Base-by-base conservation (phyloP, 2,888 invertebrate genomes). In the Eurois occulta region DNA sequence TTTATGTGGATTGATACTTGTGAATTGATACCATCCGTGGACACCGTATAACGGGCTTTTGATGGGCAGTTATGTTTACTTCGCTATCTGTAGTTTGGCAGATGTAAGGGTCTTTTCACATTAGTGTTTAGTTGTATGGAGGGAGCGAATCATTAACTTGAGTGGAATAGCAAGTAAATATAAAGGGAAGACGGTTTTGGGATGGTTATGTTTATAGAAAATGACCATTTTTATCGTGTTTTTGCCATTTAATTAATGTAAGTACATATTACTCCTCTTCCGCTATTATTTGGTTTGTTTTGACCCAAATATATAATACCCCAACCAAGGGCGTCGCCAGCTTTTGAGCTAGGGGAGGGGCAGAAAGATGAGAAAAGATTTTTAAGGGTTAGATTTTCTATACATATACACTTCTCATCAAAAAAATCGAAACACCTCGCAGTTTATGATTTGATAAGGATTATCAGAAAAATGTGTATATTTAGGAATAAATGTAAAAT, bases 1-100 rank as follows among this genome's bases (percentile, higher is more conserved):
- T 94, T 93, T 93, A 94, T 92, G 91, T 88, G 91, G 92, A 94
- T 94, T 93, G 93, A 93, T 93, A 93, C 92, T 92, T 92, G 91
- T 91, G 88, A 89, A 91, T 92, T 90, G 86, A 92, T 88, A 87
- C 79, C 88, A 86, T 52, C 79, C 82, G 72, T 78, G 81, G 85
- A 89, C 76, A 85, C 80, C 46, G 73, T 90, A 70, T 85, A 86
- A 81, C 74, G 86, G 78, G 58, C 77, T 81, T 86, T 91, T 88
- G 86, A 90, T 86, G 71, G 79, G 62, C 80, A 35, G 76, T 83
- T 81, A 80, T 71, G 66, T 86, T 77, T 77, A 73, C 68, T 78
- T 78, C 18, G 73, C 67, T 77, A 81, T 75, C 78, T 75, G 18
- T 55, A 75, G 72, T 83, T 76, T 41, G 52, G 62, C 48, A 67